phyloP scores from a whole-genome alignment of 2,797 vertebrate genomes.

The Coccyzus lansbergi region DNA sequence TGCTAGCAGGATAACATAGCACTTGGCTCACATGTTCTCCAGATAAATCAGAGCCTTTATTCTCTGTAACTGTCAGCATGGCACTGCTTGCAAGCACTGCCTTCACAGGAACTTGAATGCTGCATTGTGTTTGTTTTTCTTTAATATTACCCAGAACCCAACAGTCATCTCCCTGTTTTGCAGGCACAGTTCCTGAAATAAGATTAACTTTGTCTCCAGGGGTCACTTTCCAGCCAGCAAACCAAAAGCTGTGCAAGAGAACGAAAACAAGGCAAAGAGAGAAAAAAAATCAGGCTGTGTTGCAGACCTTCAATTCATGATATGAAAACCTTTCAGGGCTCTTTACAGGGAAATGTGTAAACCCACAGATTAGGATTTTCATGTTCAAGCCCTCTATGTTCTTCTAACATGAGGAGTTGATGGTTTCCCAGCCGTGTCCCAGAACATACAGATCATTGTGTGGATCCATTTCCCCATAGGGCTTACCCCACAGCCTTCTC shows the following conservation, averaged over 20 bases:
- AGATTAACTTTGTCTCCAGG: constrained; percentile 47
- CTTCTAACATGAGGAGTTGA: not conserved
- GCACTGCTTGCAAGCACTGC: not conserved
- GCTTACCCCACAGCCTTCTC: not conserved
- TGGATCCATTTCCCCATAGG: not conserved
- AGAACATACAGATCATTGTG: not conserved
- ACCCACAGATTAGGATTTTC: not conserved
- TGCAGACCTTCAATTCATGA: not conserved
- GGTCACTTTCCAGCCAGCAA: constrained; percentile 38
- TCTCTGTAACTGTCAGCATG: not conserved
- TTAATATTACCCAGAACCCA: constrained; percentile 26
- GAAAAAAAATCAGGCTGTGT: not conserved
- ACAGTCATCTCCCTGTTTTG: constrained; percentile 5
- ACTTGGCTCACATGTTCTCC: not conserved
- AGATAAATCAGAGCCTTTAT: not conserved
- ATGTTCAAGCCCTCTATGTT: not conserved
- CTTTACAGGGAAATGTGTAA: not conserved
- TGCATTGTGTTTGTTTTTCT: not conserved
- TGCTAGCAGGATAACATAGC: not conserved
- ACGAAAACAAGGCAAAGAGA: not conserved
- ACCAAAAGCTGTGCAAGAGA: constrained; percentile 2
- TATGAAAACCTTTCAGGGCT: not conserved
- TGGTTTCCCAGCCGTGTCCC: fast-evolving
- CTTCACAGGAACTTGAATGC: not conserved
- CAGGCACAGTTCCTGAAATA: constrained; percentile 41